Percentiles rank a stretch among this genome's conserved stretches.
phyloP scores from a whole-genome alignment of 2,888 invertebrate genomes.

The Cataglyphis altisquamis region DNA sequence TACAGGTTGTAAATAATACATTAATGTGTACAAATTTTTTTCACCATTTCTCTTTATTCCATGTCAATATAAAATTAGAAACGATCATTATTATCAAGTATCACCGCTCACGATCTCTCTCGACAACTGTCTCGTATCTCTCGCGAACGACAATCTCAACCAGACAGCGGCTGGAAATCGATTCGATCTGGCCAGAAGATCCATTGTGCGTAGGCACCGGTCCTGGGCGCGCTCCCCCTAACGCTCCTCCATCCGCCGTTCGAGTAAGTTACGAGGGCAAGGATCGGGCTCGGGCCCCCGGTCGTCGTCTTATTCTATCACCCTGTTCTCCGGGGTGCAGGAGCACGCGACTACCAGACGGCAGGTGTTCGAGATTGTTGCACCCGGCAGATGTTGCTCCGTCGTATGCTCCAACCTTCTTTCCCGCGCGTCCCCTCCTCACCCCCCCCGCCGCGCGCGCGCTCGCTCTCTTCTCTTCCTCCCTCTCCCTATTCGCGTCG shows the following conservation, averaged over 20 bases:
- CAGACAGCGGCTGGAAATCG: conserved; percentile 53
- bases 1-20: neutral
- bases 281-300: conserved; percentile 56
- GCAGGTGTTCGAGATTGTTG: conserved; percentile 85
- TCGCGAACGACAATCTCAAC: conserved; percentile 30
- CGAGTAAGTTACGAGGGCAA: conserved; percentile 70
- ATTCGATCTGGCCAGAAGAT: conserved; percentile 55
- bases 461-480: conserved; percentile 10
- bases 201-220: conserved; percentile 56
- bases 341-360: conserved; percentile 85
- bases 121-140: conserved; percentile 24
- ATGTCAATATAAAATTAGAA: neutral
- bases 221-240: conserved; percentile 46
- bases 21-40: neutral
- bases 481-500: conserved; percentile 54
- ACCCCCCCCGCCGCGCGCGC: neutral
- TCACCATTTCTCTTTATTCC: neutral
- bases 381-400: conserved; percentile 84
- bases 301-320: conserved; percentile 75
- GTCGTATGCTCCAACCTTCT: conserved; percentile 70
- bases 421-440: conserved; percentile 46
- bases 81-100: conserved; percentile 11
- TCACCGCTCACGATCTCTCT: neutral
- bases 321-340: conserved; percentile 75
- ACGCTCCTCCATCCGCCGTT: conserved; percentile 43